These are phyloP conservation scores for Mareca strepera DNA, from an alignment of 2,797 vertebrate genomes.

Conservation along the genomic window DNA sequence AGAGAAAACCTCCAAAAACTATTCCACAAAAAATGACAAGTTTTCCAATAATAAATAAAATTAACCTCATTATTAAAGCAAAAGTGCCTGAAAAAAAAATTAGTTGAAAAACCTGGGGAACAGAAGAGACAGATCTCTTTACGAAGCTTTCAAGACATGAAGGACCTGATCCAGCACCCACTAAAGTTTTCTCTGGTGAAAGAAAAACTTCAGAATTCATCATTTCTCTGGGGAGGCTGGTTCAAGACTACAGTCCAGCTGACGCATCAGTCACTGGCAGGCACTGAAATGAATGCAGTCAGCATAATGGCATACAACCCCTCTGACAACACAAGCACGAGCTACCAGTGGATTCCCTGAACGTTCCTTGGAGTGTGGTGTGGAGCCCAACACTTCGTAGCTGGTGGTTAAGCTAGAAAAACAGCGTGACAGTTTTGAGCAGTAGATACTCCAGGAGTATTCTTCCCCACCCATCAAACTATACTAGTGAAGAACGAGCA, in stretches of 20 bases:
- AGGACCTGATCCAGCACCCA: background rate
- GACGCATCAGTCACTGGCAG: background rate
- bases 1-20: background rate
- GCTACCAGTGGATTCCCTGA: background rate
- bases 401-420: background rate
- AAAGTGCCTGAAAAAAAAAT: background rate
- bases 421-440: background rate
- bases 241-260: background rate
- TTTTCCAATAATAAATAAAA: background rate
- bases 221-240: background rate
- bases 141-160: background rate
- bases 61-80: background rate
- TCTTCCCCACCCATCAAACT: background rate
- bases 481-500: background rate
- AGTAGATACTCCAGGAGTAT: background rate
- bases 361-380: background rate
- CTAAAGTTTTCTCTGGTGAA: background rate
- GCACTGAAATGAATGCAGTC: slow-evolving; percentile 34
- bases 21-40: background rate
- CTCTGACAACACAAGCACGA: background rate
- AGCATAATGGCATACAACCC: background rate
- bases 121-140: background rate
- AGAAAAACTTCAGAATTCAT: background rate
- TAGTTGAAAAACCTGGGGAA: background rate
- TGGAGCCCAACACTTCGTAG: background rate